Evolutionary conservation across 35 echinoderm and acorn worm genomes (phyloP), one percentile per base, ranked within the genome.

Genomic region (Apostichopus parvimensis): DNA sequence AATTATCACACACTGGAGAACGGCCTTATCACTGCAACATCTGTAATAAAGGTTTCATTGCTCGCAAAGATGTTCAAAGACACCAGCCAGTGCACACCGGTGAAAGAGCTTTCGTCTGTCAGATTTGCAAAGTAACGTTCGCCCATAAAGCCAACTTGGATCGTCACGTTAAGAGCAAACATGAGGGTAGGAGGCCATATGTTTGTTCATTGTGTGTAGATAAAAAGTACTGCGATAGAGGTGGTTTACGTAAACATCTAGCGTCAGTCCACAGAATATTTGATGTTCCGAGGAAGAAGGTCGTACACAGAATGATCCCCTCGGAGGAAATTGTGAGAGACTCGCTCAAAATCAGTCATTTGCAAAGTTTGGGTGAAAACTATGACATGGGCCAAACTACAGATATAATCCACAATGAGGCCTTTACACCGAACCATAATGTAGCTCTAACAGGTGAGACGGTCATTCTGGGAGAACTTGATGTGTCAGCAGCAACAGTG

Each of bases 41-140:
- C 14, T 93, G 92, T 22, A 77, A 77, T 57, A 93, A 93, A 61
- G 81, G 79, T 18, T 93, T 93, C 28, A 77, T 91, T 57, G 75
- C 89, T 79, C 71, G 76, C 8, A 91, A 91, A 68, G 89, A 91
- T 78, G 70, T 91, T 6, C 72, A 78, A 8, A 55, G 89, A 9
- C 89, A 91, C 56, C 77, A 91, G 52, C 89, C 89, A 53, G 89
- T 91, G 14, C 89, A 91, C 73, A 91, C 89, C 11, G 89, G 89
- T 9, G 89, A 61, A 79, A 77, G 89, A 79, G 89, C 89, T 13
- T 91, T 78, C 22, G 25, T 77, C 26, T 91, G 89, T 73, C 24
- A 52, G 18, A 77, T 79, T 34, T 91, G 89, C 22, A 14, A 68
- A 45, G 89, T 55, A 20, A 91, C 52, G 3, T 91, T 91, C 64